phyloP scores from a whole-genome alignment of 64 coral and sea anemone genomes.

The Montipora sp. region DNA sequence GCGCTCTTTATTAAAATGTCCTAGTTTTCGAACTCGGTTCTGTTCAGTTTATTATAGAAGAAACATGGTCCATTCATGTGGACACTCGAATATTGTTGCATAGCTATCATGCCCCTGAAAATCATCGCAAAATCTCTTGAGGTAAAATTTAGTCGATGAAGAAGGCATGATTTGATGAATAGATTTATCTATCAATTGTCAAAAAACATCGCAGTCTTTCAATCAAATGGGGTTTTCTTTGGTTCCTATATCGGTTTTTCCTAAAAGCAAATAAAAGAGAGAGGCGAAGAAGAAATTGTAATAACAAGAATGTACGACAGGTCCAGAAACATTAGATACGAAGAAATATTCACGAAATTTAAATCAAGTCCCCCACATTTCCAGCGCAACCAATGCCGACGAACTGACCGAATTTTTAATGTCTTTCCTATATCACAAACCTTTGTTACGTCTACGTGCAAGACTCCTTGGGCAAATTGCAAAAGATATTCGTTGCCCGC shows the following conservation, averaged over 20 bases:
- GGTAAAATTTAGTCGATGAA: too few species aligned
- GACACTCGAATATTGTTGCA: too few species aligned
- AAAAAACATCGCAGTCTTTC: not conserved
- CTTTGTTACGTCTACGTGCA: not conserved
- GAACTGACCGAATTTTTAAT: slow-evolving; percentile 18
- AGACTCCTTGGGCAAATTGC: not conserved
- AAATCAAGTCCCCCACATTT: not conserved
- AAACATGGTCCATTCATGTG: not conserved
- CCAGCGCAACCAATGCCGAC: not conserved
- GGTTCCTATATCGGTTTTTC: not conserved
- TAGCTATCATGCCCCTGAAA: too few species aligned
- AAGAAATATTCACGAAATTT: not conserved
- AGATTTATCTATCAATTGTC: too few species aligned
- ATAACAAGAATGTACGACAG: not conserved
- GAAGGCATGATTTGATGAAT: too few species aligned
- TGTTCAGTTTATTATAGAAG: not conserved
- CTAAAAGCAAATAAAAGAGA: not conserved
- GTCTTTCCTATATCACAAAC: not conserved
- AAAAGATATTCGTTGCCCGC: not conserved
- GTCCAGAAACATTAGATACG: not conserved
- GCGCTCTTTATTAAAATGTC: not conserved
- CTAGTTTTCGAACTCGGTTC: not conserved
- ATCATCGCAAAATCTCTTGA: too few species aligned
- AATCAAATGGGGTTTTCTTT: not conserved
- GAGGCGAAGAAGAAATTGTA: not conserved